A percentile compares a stretch with the other conserved stretches of the same genome.
phyloP scores from a whole-genome alignment of 2,888 invertebrate species.

The Macrophya alboannulata region DNA sequence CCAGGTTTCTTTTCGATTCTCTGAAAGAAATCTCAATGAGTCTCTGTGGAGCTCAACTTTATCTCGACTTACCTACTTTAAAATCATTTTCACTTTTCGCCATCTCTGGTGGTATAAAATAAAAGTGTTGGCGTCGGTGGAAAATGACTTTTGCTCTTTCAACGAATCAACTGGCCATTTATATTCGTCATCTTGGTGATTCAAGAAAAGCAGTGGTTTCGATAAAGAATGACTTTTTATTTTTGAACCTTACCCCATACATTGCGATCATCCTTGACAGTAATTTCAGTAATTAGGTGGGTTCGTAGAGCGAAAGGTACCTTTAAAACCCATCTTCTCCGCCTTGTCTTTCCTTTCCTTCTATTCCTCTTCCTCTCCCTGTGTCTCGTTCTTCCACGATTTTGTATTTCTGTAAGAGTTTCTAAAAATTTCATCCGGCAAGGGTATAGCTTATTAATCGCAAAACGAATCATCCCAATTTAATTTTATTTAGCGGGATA shows the following conservation, averaged over 20 bases:
- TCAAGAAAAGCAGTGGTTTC: too few species aligned
- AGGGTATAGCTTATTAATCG: conserved; percentile 4
- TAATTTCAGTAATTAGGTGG: too few species aligned
- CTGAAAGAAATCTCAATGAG: not conserved
- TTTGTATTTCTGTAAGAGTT: conserved; percentile 1
- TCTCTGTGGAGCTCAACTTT: conserved; percentile 15
- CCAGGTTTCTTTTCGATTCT: conserved; percentile 27
- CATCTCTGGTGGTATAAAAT: too few species aligned
- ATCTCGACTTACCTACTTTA: not conserved
- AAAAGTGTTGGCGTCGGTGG: too few species aligned
- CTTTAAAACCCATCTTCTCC: too few species aligned
- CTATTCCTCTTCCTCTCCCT: not conserved
- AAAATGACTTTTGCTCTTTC: too few species aligned
- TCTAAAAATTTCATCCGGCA: not conserved
- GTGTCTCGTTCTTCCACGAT: not conserved
- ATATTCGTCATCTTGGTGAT: too few species aligned
- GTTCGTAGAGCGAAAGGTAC: too few species aligned
- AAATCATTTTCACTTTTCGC: not conserved
- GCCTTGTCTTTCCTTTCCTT: not conserved
- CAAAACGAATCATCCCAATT: conserved; percentile 13
- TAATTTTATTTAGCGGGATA: not conserved
- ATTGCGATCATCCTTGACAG: too few species aligned
- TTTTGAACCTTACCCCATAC: too few species aligned
- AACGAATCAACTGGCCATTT: too few species aligned
- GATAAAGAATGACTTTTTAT: too few species aligned